Evolutionary conservation across 2,797 vertebrate genomes (phyloP).

Genomic region (Cuniculus paca): DNA sequence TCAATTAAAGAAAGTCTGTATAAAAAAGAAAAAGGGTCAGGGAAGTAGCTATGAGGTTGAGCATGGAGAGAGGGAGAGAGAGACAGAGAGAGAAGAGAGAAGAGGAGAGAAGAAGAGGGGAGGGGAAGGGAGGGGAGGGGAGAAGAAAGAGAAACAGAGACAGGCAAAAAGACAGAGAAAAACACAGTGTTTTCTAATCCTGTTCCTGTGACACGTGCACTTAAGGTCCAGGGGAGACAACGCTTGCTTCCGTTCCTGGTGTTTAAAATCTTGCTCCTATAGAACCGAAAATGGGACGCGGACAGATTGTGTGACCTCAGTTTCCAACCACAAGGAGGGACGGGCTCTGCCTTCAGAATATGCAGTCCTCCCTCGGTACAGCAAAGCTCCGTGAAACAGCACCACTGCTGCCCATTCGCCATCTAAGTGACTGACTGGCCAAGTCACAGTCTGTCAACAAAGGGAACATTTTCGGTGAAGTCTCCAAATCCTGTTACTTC

Average conservation of each 20-base stretch:
- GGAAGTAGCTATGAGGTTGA: neutral
- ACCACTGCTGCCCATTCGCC: neutral
- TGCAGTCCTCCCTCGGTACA: neutral
- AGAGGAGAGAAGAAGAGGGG: neutral
- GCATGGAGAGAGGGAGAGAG: neutral
- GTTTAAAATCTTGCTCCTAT: neutral
- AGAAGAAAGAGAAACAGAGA: too few species aligned
- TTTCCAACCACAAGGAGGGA: neutral
- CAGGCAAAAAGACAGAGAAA: neutral
- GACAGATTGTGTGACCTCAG: neutral
- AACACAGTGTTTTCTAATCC: neutral
- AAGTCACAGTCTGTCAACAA: neutral
- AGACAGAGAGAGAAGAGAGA: neutral
- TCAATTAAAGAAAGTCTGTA: neutral
- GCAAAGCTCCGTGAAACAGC: neutral
- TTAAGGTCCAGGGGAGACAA: neutral
- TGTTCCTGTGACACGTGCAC: neutral
- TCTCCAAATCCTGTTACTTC: neutral
- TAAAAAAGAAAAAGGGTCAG: neutral
- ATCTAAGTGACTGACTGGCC: neutral
- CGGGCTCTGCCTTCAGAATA: neutral
- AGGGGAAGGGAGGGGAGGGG: neutral
- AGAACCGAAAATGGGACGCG: neutral
- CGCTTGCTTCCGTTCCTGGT: neutral
- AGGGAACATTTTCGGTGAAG: neutral